Evolutionary conservation across 2,888 invertebrate species (phyloP).

Genomic region (Melanostoma scalare): DNA sequence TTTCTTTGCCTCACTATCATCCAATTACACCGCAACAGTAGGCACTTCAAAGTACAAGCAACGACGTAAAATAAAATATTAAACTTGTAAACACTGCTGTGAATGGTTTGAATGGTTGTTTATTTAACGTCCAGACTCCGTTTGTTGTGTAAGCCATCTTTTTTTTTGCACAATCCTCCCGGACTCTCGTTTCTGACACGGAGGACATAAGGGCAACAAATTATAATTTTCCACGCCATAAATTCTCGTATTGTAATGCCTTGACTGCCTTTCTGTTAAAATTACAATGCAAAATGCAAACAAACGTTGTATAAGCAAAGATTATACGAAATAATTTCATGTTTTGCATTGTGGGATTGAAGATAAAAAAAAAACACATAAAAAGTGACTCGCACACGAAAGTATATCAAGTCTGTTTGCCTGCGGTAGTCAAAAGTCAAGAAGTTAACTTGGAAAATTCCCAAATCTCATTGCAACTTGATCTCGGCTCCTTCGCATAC

Average conservation of each 20-base stretch:
- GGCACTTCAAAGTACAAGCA: conserved; percentile 10
- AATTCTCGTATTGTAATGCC: conserved; percentile 56
- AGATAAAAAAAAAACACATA: conserved; percentile 19
- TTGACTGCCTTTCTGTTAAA: conserved; percentile 31
- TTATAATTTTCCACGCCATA: conserved; percentile 70
- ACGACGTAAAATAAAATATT: conserved; percentile 18
- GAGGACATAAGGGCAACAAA: conserved; percentile 58
- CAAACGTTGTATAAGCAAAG: conserved; percentile 34
- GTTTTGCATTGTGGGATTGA: not conserved
- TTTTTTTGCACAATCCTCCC: conserved; percentile 15
- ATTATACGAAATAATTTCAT: conserved; percentile 28
- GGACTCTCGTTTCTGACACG: conserved; percentile 22
- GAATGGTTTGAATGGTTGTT: conserved; percentile 20
- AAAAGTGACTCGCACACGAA: not conserved
- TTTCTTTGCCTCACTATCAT: conserved; percentile 12
- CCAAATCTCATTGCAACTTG: conserved; percentile 67
- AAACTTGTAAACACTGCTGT: conserved; percentile 38
- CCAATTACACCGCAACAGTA: conserved; percentile 34
- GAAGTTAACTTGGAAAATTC: conserved; percentile 60
- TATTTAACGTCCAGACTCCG: conserved; percentile 54
- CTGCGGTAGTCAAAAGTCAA: conserved; percentile 3
- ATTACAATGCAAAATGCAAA: conserved; percentile 67
- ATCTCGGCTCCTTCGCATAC: conserved; percentile 47
- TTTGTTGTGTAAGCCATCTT: conserved; percentile 50
- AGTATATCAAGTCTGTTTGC: conserved; percentile 24